A percentile compares a stretch with the other conserved stretches of the same genome.
Conservation (phyloP, 2,113 vertebrate species). For the Erinaceus europaeus region DNA sequence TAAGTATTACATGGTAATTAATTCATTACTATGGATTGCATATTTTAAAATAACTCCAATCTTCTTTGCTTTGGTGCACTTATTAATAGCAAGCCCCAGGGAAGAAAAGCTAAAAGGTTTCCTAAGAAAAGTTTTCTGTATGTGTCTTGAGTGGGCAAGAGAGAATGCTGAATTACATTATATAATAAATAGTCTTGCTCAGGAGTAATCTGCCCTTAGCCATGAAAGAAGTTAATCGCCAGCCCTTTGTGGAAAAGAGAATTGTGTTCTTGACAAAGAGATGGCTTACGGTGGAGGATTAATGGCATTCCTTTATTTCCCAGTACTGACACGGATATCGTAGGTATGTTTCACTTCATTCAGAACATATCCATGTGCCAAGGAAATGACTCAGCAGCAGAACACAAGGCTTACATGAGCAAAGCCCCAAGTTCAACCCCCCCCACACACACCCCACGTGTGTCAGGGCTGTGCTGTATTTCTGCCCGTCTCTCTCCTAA, state of each 20-base stretch:
- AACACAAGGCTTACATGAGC: no score
- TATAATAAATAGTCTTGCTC: neutral
- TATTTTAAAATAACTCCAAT: conserved; percentile 68
- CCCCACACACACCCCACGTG: no score
- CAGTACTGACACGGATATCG: neutral
- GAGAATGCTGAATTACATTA: conserved; percentile 15
- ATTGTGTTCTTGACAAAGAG: neutral
- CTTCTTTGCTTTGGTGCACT: conserved; percentile 48
- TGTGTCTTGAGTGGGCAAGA: conserved; percentile 32
- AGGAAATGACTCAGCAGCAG: no score
- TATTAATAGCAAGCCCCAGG: conserved; percentile 59
- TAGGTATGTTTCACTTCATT: conserved; percentile 1
- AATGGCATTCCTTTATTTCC: conserved; percentile 2
- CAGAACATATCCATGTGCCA: no score
- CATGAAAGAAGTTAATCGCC: neutral
- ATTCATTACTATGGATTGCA: conserved; percentile 64
- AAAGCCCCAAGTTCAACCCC: no score
- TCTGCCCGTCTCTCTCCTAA: no score
- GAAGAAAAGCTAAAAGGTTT: conserved; percentile 23
- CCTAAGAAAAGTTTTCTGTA: conserved; percentile 9
- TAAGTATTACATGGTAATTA: conserved; percentile 71
- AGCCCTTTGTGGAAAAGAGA: neutral
- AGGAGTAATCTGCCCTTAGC: neutral
- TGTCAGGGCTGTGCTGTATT: no score
- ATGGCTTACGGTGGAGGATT: neutral